phyloP scores from a whole-genome alignment of 2,888 invertebrate genomes.

The Scaptomyza parva region DNA sequence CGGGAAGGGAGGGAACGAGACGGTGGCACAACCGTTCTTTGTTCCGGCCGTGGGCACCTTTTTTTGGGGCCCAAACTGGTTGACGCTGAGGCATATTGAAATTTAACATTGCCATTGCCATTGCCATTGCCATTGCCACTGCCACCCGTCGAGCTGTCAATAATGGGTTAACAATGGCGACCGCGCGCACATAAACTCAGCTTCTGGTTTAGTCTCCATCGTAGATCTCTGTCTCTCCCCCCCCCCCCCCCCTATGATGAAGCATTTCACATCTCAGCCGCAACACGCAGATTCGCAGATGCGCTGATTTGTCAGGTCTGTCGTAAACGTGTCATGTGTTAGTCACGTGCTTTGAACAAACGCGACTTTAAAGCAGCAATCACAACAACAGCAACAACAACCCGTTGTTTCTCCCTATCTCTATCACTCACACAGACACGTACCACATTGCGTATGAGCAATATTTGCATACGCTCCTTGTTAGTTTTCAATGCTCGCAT shows the following conservation, averaged over 20 bases:
- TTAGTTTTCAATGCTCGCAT: slow-evolving; percentile 22
- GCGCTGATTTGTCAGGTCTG: slow-evolving; percentile 47
- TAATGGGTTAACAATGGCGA: slow-evolving; percentile 46
- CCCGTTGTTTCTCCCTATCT: background rate
- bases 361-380: slow-evolving; percentile 24
- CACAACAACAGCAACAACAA: background rate
- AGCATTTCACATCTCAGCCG: slow-evolving; percentile 1
- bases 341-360: slow-evolving; percentile 27
- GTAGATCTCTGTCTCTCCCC: background rate
- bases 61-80: background rate
- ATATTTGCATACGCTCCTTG: slow-evolving; percentile 39
- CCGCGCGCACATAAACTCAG: slow-evolving; percentile 1
- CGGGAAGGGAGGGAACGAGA: no score
- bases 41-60: background rate
- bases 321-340: slow-evolving; percentile 31
- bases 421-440: no score
- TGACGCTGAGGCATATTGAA: slow-evolving; percentile 13
- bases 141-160: slow-evolving; percentile 27
- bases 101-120: slow-evolving; percentile 9
- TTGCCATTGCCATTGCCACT: no score
- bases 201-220: background rate
- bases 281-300: slow-evolving; percentile 1
- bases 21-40: slow-evolving; percentile 4
- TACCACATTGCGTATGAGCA: slow-evolving; percentile 35
- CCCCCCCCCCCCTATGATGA: slow-evolving; percentile 5